Conservation (phyloP, 2,888 invertebrate species). For the Dioctria linearis region DNA sequence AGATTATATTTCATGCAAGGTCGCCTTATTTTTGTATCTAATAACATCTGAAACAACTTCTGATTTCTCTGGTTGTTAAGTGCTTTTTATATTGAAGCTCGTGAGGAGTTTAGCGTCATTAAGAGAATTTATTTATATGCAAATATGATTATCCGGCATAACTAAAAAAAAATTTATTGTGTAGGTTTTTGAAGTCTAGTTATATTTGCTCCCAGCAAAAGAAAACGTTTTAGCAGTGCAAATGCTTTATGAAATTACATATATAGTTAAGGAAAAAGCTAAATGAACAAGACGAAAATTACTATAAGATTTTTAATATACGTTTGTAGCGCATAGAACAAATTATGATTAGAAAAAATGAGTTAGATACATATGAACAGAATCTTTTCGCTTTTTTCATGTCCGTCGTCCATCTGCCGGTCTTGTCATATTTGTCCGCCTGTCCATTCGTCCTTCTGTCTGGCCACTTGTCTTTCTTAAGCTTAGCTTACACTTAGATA, state of each 20-base stretch:
- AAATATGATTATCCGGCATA: background rate
- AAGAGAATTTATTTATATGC: background rate
- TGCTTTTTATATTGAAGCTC: background rate
- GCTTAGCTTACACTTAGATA: too few relatives aligned
- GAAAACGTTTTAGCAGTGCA: background rate
- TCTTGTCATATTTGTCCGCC: too few relatives aligned
- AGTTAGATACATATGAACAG: too few relatives aligned
- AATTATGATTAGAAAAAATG: too few relatives aligned
- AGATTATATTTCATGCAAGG: background rate
- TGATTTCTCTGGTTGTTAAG: background rate
- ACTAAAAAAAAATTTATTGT: too few relatives aligned
- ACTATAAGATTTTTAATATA: too few relatives aligned
- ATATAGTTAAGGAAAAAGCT: too few relatives aligned
- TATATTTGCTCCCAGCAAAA: background rate
- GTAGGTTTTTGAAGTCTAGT: background rate
- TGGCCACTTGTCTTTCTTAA: too few relatives aligned
- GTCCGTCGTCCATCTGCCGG: too few relatives aligned
- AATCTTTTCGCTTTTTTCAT: too few relatives aligned
- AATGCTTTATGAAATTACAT: background rate
- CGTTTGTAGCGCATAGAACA: too few relatives aligned
- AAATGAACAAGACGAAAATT: background rate
- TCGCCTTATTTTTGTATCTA: conserved; percentile 4
- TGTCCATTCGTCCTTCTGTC: too few relatives aligned
- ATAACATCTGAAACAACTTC: background rate
- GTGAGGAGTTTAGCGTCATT: background rate